Evolutionary conservation across 2,113 vertebrate genomes (phyloP).

Genomic region (Chloropsis cyanopogon): DNA sequence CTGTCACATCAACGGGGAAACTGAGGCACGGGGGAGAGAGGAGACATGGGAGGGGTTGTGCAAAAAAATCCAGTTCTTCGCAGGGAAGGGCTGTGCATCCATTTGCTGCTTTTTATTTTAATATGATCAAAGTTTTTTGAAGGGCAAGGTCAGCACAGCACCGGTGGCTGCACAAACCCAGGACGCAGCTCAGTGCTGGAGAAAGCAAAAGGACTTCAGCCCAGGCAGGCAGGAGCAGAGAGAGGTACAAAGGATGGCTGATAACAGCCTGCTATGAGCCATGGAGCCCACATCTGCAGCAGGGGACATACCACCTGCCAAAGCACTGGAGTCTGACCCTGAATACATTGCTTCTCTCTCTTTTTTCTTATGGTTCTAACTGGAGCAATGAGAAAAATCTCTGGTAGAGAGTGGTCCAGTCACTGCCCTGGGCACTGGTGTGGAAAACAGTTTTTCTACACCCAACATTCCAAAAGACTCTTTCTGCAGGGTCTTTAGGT

Average conservation of each 20-base stretch:
- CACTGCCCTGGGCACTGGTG: neutral
- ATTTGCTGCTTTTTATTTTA: neutral
- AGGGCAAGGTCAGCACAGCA: neutral
- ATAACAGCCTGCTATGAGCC: neutral
- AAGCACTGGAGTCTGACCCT: neutral
- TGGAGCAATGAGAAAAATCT: neutral
- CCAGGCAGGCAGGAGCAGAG: neutral
- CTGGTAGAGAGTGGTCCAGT: neutral
- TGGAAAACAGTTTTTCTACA: neutral
- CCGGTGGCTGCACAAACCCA: rapidly evolving
- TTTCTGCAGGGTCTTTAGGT: neutral
- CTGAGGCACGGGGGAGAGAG: neutral
- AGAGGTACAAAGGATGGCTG: neutral
- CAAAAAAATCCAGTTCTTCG: neutral
- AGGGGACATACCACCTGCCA: neutral
- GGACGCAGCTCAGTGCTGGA: neutral
- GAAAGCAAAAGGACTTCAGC: rapidly evolving
- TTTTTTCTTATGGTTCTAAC: neutral
- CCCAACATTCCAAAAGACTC: neutral
- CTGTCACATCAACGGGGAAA: neutral
- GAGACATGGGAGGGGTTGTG: rapidly evolving
- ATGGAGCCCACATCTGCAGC: neutral
- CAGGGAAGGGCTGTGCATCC: neutral
- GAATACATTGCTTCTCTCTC: rapidly evolving
- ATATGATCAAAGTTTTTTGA: neutral